Evolutionary conservation across 2,888 invertebrate species (phyloP).

Genomic region (Diplazon laetatorius): DNA sequence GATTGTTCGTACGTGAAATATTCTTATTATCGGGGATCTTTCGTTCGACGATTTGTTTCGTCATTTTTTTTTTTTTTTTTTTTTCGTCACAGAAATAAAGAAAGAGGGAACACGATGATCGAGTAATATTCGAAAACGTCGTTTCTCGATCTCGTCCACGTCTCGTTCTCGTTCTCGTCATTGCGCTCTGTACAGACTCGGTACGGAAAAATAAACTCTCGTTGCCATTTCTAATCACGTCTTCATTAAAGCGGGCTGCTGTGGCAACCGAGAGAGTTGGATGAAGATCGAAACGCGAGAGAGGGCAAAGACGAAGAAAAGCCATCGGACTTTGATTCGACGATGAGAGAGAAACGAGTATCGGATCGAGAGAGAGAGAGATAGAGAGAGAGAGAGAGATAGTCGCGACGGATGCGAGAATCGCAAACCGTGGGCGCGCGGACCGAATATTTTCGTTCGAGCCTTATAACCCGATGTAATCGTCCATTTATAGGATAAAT

Average conservation of each 20-base stretch:
- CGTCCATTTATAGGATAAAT: constrained; percentile 79
- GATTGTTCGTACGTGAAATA: background rate
- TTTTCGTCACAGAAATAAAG: too few species aligned
- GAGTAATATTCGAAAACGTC: constrained; percentile 5
- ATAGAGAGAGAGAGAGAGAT: constrained; percentile 17
- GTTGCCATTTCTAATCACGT: constrained; percentile 73
- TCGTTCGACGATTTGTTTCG: background rate
- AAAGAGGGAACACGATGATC: too few species aligned
- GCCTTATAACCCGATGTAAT: constrained; percentile 71
- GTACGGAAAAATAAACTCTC: constrained; percentile 64
- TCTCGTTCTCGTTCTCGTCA: background rate
- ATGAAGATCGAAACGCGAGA: constrained; percentile 1
- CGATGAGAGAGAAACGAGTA: background rate
- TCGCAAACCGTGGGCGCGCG: constrained; percentile 44
- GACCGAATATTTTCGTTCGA: constrained; percentile 67
- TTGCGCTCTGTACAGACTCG: too few species aligned
- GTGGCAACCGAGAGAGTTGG: constrained; percentile 23
- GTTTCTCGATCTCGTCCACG: background rate
- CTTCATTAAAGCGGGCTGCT: constrained; percentile 65
- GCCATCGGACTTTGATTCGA: background rate
- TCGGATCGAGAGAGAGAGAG: background rate
- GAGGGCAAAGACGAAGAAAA: background rate
- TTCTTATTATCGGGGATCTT: background rate
- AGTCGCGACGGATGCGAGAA: too few species aligned
- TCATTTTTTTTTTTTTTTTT: background rate